phyloP scores from a whole-genome alignment of 2,113 vertebrate genomes.

The Stictonetta naevosa region DNA sequence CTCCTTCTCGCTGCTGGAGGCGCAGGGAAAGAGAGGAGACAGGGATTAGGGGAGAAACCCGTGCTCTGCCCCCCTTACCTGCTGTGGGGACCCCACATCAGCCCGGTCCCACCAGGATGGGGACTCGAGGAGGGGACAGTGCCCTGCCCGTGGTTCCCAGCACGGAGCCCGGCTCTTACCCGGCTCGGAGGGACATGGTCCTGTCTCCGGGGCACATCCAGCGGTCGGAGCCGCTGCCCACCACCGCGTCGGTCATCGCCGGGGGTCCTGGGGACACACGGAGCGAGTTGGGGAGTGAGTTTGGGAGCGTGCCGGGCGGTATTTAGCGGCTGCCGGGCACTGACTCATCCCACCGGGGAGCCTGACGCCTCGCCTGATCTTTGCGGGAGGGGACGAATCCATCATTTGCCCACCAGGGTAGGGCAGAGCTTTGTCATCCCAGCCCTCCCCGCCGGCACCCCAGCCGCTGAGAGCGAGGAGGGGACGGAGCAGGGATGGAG shows the following conservation, averaged over 20 bases:
- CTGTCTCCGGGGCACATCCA: conserved; percentile 87
- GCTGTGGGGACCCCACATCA: neutral
- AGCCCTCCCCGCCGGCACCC: too few species aligned
- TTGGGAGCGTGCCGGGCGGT: neutral
- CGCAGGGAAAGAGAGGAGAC: conserved; percentile 34
- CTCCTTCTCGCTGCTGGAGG: conserved; percentile 86
- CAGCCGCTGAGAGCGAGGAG: neutral
- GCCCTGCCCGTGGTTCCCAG: rapidly evolving
- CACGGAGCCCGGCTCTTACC: conserved; percentile 72
- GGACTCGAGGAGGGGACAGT: neutral
- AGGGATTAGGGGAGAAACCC: neutral
- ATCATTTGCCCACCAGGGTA: neutral
- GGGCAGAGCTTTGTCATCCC: neutral
- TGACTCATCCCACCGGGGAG: rapidly evolving
- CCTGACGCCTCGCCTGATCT: rapidly evolving
- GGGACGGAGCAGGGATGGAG: neutral
- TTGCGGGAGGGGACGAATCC: neutral
- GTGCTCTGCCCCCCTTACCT: neutral
- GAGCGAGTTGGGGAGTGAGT: rapidly evolving
- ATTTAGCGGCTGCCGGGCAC: neutral
- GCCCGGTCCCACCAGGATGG: rapidly evolving
- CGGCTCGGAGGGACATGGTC: conserved; percentile 82
- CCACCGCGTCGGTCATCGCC: conserved; percentile 89
- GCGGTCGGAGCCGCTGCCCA: conserved; percentile 83
- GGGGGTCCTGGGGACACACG: neutral